Evolutionary conservation across 2,113 vertebrate species (phyloP), one percentile per base, ranked within the genome.

Genomic region (Hippocampus barbouri): DNA sequence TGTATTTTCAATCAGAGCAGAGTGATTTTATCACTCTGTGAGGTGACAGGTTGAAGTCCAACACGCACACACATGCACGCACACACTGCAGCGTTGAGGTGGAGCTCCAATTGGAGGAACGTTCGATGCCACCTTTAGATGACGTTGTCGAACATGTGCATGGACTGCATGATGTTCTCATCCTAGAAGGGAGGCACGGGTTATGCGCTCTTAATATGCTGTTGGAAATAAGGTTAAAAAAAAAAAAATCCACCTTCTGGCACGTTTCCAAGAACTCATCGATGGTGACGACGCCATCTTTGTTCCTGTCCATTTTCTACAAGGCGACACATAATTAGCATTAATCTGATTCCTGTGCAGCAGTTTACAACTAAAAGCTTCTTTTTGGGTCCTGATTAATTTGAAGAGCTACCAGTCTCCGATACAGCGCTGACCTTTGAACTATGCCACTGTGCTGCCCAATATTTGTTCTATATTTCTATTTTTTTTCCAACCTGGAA

Each of bases 301-400:
- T 94, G 89, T 98, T 98, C 79, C 89, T 93, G 89, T 98, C 96
- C 97, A 98, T 98, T 93, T 98, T 98, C 97, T 98, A 70, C 5
- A 47, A 80, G 60, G 3, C 0, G 70, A 74, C 30, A 74, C 21
- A 68, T 14, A 2, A 53, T 34, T 27, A 60, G 56, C 43, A 3
- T 15, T 65, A 45, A 43, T 63, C 3, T 59, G 4, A 59, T 27
- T 25, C 53, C n/a, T 6, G n/a, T n/a, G 21, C 51, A 54, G 51
- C 21, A n/a, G 51, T 54, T 45, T 15, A 14, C 43, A 14, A 45
- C 43, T 14, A 14, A 45, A 34, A 10, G 3, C 12, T 45, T 45
- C 43, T 30, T 30, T 30, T 5, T 49, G 14, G 3, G 14, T 15
- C 15, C 45, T 49, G 12, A 49, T 16, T 16, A 49, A 49, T 49